A percentile compares a stretch with the other conserved stretches of the same genome.
These are phyloP conservation scores for Chaetophractus vellerosus DNA, from an alignment of 2,797 vertebrate species.

Conservation along the genomic window DNA sequence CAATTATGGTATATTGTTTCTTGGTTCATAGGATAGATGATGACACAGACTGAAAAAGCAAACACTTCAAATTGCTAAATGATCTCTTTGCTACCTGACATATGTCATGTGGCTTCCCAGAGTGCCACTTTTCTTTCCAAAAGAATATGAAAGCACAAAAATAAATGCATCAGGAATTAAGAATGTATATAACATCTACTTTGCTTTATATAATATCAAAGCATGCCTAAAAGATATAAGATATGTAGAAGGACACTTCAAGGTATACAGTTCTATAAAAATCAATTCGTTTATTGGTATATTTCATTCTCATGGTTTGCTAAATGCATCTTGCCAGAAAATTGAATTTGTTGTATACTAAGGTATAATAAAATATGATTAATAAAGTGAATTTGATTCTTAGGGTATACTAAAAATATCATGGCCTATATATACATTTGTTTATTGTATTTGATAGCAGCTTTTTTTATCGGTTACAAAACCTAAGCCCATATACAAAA, in stretches of 20 bases:
- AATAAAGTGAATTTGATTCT: neutral
- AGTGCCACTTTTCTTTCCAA: slow-evolving; percentile 41
- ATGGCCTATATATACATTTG: neutral
- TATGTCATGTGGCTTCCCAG: slow-evolving; percentile 37
- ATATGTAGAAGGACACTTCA: neutral
- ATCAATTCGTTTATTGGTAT: neutral
- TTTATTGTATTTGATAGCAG: slow-evolving; percentile 93
- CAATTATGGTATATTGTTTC: slow-evolving; percentile 34
- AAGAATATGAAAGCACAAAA: neutral
- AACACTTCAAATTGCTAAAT: slow-evolving; percentile 63
- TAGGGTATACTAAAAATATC: neutral
- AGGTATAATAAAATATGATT: neutral
- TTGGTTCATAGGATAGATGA: slow-evolving; percentile 67
- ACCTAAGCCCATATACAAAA: slow-evolving; percentile 95
- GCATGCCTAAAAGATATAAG: neutral
- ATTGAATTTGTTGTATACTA: neutral
- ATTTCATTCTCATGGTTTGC: neutral
- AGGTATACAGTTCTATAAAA: neutral
- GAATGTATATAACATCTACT: neutral
- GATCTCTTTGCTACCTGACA: slow-evolving; percentile 50
- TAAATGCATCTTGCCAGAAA: neutral
- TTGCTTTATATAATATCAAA: slow-evolving; percentile 17
- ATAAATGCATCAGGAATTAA: neutral
- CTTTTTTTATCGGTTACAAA: slow-evolving; percentile 95
- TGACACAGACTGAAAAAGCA: slow-evolving; percentile 54